Base-by-base conservation (phyloP, 2,888 invertebrate genomes). In the Drosophila greeni region DNA sequence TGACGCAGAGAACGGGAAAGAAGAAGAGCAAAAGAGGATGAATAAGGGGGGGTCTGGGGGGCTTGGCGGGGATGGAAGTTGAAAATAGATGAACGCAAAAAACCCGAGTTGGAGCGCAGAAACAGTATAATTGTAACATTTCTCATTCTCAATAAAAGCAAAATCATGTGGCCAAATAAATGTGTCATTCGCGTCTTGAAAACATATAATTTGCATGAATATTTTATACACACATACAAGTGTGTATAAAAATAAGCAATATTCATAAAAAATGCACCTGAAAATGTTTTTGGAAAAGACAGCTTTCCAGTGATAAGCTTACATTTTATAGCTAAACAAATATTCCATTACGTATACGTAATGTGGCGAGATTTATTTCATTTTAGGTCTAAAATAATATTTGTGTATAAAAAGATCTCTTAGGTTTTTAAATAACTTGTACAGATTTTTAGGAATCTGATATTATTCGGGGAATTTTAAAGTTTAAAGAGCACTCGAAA, bases 1-100 rank as follows among this genome's bases (percentile, higher is more conserved):
- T 77, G 78, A 81, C 75, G 83, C 75, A 73, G 56, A 73, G 61
- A 48, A 68, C 18, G 39, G 20, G 20, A 40, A 64, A 70, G 48
- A 54, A 43, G 42, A 48, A 42, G 51, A 43, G 6, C 4, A 26
- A 33, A 56, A 29, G 39, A 4, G 45, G 33, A 29, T 52, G 34
- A 31, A 16, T 52, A 26, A 18, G 37, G 31, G 53, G 26, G 43
- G 39, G 26, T 14, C 33, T 39, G 36, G 49, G 49, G 55, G 36
- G 23, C 23, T n/a, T n/a, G 54, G 20, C 26, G 26, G 31, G 47
- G 47, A 64, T 43, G 36, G 61, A 42, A 53, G 67, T 71, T 71
- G 56, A 64, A 80, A 78, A 78, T 80, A 82, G 77, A 75, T 51
- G 57, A 58, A 36, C 42, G 26, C 23, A 14, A 39, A 20, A 14